Conservation (phyloP, 2,113 vertebrate species). For the Dipodomys merriami region DNA sequence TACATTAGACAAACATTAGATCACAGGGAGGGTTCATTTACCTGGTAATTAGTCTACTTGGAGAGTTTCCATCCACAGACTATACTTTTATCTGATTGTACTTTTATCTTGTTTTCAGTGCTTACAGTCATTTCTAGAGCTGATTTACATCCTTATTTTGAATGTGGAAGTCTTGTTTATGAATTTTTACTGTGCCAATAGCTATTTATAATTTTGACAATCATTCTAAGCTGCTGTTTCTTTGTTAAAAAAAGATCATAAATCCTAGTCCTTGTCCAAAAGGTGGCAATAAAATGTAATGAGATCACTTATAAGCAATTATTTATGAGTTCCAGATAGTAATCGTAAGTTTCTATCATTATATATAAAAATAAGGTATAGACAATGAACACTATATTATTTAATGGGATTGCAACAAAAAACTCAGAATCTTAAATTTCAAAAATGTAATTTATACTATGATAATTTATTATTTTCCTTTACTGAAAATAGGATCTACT, state of each 20-base stretch:
- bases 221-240: neutral
- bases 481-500: neutral
- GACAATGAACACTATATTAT: neutral
- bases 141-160: neutral
- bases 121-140: neutral
- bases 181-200: neutral
- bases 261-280: neutral
- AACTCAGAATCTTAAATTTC: neutral
- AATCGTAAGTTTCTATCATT: neutral
- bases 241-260: neutral
- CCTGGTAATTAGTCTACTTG: no score
- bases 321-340: constrained; percentile 34
- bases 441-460: neutral
- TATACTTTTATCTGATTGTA: neutral
- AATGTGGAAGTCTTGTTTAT: neutral
- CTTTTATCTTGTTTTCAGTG: neutral
- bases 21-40: neutral
- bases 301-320: neutral
- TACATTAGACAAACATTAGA: neutral
- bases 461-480: neutral
- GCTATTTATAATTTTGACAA: neutral
- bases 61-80: neutral
- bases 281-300: neutral
- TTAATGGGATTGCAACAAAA: neutral
- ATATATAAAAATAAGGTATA: neutral